Evolutionary conservation across 1,140 invertebrate species (phyloP).

Genomic region (Maniola jurtina): DNA sequence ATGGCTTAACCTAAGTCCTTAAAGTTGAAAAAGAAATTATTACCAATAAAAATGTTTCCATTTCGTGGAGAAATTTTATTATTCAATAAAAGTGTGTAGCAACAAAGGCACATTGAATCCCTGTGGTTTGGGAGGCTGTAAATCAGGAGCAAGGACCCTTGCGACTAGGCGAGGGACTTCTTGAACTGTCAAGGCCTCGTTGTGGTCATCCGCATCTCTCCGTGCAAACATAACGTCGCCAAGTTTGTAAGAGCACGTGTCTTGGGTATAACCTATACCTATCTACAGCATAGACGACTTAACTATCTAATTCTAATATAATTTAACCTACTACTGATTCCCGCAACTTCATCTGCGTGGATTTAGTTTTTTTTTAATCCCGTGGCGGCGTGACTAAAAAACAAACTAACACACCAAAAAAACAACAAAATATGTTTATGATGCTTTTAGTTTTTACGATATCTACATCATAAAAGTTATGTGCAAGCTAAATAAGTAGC

Average conservation of each 20-base stretch:
- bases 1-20: slow-evolving; percentile 13
- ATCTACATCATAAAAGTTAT: no score
- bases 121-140: slow-evolving; percentile 70
- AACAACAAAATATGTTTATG: no score
- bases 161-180: slow-evolving; percentile 56
- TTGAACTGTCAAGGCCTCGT: slow-evolving; percentile 70
- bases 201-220: slow-evolving; percentile 61
- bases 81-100: slow-evolving; percentile 72
- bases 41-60: slow-evolving; percentile 73
- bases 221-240: slow-evolving; percentile 47
- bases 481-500: no score
- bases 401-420: no score
- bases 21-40: slow-evolving; percentile 59
- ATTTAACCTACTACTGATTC: no score
- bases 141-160: slow-evolving; percentile 74
- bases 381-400: no score
- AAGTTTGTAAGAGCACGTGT: slow-evolving; percentile 3
- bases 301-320: no score
- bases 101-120: slow-evolving; percentile 75
- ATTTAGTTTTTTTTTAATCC: no score
- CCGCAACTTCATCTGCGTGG: no score
- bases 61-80: slow-evolving; percentile 75
- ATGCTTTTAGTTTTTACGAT: no score
- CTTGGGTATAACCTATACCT: neutral
- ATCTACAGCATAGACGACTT: no score